A percentile compares a stretch with the other conserved stretches of the same genome.
Conservation (phyloP, 2,113 vertebrate genomes). For the Petroica traversi region DNA sequence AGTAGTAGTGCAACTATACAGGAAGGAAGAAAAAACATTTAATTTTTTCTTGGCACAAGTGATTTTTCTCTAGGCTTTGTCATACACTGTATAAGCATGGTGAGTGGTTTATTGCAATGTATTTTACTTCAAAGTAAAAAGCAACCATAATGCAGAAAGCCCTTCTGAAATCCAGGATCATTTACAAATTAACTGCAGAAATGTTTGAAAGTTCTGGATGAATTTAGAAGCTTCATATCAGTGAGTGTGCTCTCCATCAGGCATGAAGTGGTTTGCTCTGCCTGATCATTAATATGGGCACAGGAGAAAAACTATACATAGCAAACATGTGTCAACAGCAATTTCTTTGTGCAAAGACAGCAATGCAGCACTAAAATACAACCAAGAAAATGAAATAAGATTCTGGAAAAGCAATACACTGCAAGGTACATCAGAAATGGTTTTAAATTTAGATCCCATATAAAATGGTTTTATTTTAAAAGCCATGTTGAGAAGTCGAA, state of each 20-base stretch:
- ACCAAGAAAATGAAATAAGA: background rate
- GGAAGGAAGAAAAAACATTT: background rate
- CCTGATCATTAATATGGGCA: background rate
- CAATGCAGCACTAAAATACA: background rate
- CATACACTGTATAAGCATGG: background rate
- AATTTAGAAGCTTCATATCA: background rate
- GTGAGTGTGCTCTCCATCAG: background rate
- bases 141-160: background rate
- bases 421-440: background rate
- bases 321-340: background rate
- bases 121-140: conserved; percentile 6
- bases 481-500: background rate
- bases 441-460: background rate
- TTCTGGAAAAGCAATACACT: background rate
- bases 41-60: background rate
- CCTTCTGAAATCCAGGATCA: background rate
- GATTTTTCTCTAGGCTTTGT: background rate
- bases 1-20: background rate
- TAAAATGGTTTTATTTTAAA: background rate
- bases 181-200: background rate
- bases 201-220: background rate
- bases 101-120: background rate
- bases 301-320: background rate
- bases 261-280: background rate
- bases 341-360: background rate